Base-by-base conservation (phyloP, 2,888 invertebrate species). In the Thymelicus lineola region DNA sequence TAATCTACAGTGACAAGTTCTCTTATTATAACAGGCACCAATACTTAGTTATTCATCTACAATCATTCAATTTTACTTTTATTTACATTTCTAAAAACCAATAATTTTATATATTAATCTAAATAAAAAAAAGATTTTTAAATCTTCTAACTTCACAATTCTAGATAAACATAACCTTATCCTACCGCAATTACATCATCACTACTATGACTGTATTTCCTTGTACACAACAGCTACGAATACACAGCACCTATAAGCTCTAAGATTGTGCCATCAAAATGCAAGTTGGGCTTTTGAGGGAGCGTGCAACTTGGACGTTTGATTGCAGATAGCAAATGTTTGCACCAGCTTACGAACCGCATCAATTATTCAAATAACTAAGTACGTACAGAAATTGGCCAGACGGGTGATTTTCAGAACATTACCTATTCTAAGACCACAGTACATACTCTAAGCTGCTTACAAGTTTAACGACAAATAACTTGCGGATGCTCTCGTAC, bases 351-450 rank as follows among this genome's bases (percentile, higher is more conserved):
- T 87, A 86, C 86, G 83, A 82, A 82, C 83, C 82, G 82, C 85
- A 87, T 90, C 89, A 90, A 91, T 91, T 90, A 91, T 92, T 91
- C 89, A 91, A 90, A 90, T 90, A 89, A 86, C 88, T 87, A 68
- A 67, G 60, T 55, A 86, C 82, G 83, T 79, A 81, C 82, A 84
- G 83, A 82, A 79, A 78, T 83, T 84, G 86, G 82, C 82, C 83
- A 83, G 83, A 83, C 81, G 82, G 85, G 88, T 87, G 89, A 91
- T 90, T 90, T 88, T 82, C 83, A 78, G 87, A 87, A 89, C 88
- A 91, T 89, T 88, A 77, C 71, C 74, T 71, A 74, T 83, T 77
- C 55, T 55, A n/a, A 57, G 59, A 48, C 36, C 57, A 15, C 50
- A 81, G 81, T 80, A 82, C 80, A 80, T 80, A 80, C 80, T 84